These are phyloP conservation scores for Euwallacea similis DNA, from an alignment of 1,140 invertebrate species.

Conservation along the genomic window DNA sequence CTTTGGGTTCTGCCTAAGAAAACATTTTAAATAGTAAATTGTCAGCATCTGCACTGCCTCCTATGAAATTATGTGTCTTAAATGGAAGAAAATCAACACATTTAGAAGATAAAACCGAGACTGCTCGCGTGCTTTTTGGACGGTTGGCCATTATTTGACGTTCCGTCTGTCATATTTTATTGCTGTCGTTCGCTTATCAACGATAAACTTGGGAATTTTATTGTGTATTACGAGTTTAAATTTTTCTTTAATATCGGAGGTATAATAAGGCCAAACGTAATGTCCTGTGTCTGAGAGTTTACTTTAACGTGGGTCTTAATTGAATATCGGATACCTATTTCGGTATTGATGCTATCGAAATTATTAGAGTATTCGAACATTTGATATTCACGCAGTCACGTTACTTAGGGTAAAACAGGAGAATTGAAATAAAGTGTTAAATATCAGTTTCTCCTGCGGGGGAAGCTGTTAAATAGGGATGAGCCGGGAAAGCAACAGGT, in stretches of 20 bases:
- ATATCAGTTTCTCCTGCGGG: neutral
- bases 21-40: constrained; percentile 54
- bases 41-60: constrained; percentile 47
- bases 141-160: constrained; percentile 32
- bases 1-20: constrained; percentile 49
- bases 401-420: neutral
- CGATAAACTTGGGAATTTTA: constrained; percentile 37
- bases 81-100: constrained; percentile 50
- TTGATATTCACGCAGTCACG: too few species aligned
- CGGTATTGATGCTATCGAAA: too few species aligned
- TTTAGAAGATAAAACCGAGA: constrained; percentile 50
- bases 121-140: constrained; percentile 35
- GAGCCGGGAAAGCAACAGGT: constrained; percentile 34
- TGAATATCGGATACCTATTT: too few species aligned
- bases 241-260: constrained; percentile 1
- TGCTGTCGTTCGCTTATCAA: constrained; percentile 34
- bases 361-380: too few species aligned
- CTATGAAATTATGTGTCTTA: constrained; percentile 52
- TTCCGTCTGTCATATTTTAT: constrained; percentile 37
- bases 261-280: neutral
- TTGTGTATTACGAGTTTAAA: constrained; percentile 32
- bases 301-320: neutral
- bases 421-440: constrained; percentile 21
- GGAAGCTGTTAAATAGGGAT: constrained; percentile 25
- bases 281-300: neutral